A percentile compares a stretch with the other conserved stretches of the same genome.
Conservation (phyloP, 2,888 invertebrate genomes). For the Drosophila gaucha region DNA sequence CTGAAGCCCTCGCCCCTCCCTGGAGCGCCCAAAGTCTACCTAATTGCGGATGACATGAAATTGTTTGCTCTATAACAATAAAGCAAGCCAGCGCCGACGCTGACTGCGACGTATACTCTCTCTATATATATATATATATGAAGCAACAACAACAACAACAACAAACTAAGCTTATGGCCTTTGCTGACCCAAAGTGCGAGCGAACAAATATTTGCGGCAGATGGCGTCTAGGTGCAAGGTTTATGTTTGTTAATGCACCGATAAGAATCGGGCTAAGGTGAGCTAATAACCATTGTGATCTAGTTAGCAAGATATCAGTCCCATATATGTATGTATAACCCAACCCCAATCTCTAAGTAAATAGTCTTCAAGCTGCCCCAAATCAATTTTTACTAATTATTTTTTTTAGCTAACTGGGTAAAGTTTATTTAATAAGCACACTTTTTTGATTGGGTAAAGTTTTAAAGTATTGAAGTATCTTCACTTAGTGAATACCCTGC, state of each 20-base stretch:
- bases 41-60: conserved; percentile 83
- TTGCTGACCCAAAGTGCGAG: conserved; percentile 52
- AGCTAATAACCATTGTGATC: conserved; percentile 42
- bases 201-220: conserved; percentile 60
- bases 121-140: not conserved
- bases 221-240: conserved; percentile 56
- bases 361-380: not conserved
- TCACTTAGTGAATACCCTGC: not conserved
- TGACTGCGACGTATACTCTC: conserved; percentile 7
- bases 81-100: conserved; percentile 46
- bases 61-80: conserved; percentile 78
- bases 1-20: conserved; percentile 20
- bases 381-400: not conserved
- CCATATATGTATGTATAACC: not conserved
- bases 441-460: not conserved
- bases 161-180: conserved; percentile 36
- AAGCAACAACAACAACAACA: conserved; percentile 8
- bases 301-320: not conserved
- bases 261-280: conserved; percentile 52
- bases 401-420: not conserved
- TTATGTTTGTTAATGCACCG: conserved; percentile 59
- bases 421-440: no score
- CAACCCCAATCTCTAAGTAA: not conserved
- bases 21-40: conserved; percentile 53
- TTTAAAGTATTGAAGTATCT: no score